A percentile compares a stretch with the other conserved stretches of the same genome.
phyloP scores from a whole-genome alignment of 2,797 vertebrate species.

The Parauchenoglanis punctatus region DNA sequence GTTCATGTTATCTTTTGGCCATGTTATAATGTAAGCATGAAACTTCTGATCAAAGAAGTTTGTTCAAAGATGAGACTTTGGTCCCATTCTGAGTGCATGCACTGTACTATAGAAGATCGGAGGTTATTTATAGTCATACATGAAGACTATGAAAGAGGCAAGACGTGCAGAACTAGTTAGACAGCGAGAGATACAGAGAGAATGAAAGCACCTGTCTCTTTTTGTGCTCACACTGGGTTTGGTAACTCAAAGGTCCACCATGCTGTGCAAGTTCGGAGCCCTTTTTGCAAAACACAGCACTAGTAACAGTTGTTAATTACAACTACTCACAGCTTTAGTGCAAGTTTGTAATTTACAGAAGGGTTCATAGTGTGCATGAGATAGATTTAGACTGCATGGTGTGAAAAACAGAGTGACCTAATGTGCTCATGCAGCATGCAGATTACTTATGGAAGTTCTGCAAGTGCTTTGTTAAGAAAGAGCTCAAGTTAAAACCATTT shows the following conservation, averaged over 20 bases:
- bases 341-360: constrained; percentile 31
- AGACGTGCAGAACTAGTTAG: constrained; percentile 3
- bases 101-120: constrained; percentile 43
- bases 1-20: constrained; percentile 4
- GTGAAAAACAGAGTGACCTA: constrained; percentile 14
- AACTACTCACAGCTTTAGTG: constrained; percentile 20
- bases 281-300: constrained; percentile 7
- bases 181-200: constrained; percentile 11
- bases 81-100: constrained; percentile 42
- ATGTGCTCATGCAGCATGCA: background rate
- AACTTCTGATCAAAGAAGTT: constrained; percentile 50
- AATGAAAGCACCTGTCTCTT: constrained; percentile 48
- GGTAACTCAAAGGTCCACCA: constrained; percentile 30
- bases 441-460: background rate
- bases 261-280: constrained; percentile 7
- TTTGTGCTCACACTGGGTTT: constrained; percentile 26
- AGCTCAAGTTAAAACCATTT: background rate
- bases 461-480: background rate
- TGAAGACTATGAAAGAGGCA: constrained; percentile 32
- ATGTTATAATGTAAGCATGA: background rate
- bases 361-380: constrained; percentile 11
- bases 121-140: constrained; percentile 51
- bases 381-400: constrained; percentile 13
- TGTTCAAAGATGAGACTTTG: constrained; percentile 54
- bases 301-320: constrained; percentile 27